Evolutionary conservation across 2,113 vertebrate species (phyloP).

Genomic region (Gavialis gangeticus): DNA sequence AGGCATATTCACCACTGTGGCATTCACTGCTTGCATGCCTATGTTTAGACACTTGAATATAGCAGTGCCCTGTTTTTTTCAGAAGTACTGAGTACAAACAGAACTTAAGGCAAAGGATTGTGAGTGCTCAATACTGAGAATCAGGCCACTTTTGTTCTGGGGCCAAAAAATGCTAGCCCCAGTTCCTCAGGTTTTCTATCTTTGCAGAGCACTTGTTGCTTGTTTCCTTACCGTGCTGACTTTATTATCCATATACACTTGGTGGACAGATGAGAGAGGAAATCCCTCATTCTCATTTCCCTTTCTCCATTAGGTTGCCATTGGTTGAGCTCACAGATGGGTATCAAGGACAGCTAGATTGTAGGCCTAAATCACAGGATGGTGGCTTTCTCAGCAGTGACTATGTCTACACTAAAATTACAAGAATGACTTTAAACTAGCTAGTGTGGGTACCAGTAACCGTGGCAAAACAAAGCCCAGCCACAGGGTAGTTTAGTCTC

Average conservation of each 20-base stretch:
- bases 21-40: constrained; percentile 2
- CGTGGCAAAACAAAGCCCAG: neutral
- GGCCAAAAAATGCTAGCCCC: neutral
- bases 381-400: neutral
- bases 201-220: neutral
- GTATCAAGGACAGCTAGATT: neutral
- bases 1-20: fast-evolving
- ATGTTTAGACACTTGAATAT: neutral
- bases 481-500: neutral
- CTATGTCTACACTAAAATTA: neutral
- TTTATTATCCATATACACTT: neutral
- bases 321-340: neutral
- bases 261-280: neutral
- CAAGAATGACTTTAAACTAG: neutral
- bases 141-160: neutral
- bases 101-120: neutral
- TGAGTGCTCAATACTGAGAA: neutral
- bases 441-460: neutral
- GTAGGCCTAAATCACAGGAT: neutral
- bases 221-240: neutral
- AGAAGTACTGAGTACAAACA: neutral
- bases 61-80: constrained; percentile 25
- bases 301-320: neutral
- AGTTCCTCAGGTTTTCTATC: neutral
- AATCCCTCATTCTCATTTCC: neutral